These are phyloP conservation scores for Palaemon carinicauda DNA, from an alignment of 1,140 invertebrate species.

Conservation along the genomic window DNA sequence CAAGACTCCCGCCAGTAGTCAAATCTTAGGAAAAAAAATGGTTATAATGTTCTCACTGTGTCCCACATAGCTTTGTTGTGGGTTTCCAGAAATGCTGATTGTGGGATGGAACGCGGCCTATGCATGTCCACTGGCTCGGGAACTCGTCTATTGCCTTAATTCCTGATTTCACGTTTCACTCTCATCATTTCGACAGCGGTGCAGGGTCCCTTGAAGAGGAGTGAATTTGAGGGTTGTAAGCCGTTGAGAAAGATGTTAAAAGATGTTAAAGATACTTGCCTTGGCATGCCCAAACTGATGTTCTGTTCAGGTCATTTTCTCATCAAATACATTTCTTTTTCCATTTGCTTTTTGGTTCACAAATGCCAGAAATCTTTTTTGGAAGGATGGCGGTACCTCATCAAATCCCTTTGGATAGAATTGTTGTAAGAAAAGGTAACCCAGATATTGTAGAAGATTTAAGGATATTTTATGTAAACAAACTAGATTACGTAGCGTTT, in stretches of 20 bases:
- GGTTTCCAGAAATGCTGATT: background rate
- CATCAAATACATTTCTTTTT: background rate
- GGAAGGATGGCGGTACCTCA: background rate
- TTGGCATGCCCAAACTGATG: background rate
- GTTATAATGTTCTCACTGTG: too few relatives aligned
- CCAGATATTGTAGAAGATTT: background rate
- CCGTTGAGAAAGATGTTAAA: background rate
- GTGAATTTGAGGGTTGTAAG: background rate
- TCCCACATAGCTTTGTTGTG: too few relatives aligned
- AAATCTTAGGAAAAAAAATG: too few relatives aligned
- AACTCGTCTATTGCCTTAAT: slow-evolving; percentile 19
- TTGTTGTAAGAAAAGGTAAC: background rate
- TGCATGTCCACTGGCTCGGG: slow-evolving; percentile 2
- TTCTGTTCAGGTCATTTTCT: background rate
- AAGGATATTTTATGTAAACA: background rate
- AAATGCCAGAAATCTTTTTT: background rate
- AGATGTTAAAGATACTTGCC: slow-evolving; percentile 3
- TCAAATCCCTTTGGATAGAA: background rate
- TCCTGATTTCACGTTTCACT: slow-evolving; percentile 30
- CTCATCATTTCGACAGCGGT: slow-evolving; percentile 11
- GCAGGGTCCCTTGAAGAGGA: background rate
- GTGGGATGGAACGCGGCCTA: background rate
- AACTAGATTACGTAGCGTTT: background rate
- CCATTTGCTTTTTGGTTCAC: background rate
- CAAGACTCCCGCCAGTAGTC: too few relatives aligned